Evolutionary conservation across 2,888 invertebrate genomes (phyloP), one percentile per base, ranked within the genome.

Genomic region (Yponomeuta malinellus): DNA sequence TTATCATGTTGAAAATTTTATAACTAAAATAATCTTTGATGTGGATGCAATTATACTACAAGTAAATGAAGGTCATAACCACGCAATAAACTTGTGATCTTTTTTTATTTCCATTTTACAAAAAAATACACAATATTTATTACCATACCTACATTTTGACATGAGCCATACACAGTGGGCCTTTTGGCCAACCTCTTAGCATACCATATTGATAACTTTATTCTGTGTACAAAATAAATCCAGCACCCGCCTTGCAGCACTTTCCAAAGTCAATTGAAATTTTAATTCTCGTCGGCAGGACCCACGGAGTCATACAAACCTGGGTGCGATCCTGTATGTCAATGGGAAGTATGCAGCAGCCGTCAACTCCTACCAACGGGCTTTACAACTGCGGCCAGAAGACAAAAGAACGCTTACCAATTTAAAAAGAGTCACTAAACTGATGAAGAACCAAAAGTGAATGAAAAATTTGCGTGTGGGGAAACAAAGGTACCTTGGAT

Each of bases 291-390:
- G 8, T 23, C 23, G 15, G 48, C 87, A 97, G 95, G 97, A 98
- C 81, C 96, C 98, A 0, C 95, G 97, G 76, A 96, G 97, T 72
- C 97, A 98, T 88, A 97, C 98, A 80, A 98, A 99, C 87, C 93
- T 98, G 72, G 99, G 98, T 37, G 98, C 98, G 72, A 98, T 99
- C 83, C 93, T 98, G 72, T 98, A 99, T 90, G 93, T 98, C 75
- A 97, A 98, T 84, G 97, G 97, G 37, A 98, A 98, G 86, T 96
- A 97, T 78, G 92, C 93, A 43, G 96, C 97, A 75, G 99, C 99
- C 0, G 97, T 97, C 68, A 93, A 94, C 23, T 96, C 97, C 73
- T 99, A 99, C 87, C 93, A 96, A 76, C 95, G 95, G 81, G 98
- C 98, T 0, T 91, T 99, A 72, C 93, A 95, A 79, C 91, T 98